phyloP scores from a whole-genome alignment of 1,140 invertebrate genomes.

The Dinothrombium tinctorium region DNA sequence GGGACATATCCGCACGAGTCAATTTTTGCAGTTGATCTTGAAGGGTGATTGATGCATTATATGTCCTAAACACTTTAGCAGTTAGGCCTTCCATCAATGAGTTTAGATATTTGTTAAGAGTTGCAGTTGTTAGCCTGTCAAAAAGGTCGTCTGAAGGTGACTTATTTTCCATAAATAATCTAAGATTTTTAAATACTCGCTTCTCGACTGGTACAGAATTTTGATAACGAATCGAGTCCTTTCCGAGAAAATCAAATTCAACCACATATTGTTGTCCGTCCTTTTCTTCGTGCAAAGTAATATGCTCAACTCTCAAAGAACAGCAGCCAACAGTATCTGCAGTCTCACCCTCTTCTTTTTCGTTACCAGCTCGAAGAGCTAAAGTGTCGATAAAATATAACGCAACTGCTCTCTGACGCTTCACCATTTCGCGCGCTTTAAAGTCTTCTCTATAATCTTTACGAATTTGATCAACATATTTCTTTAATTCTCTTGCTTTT shows the following conservation, averaged over 20 bases:
- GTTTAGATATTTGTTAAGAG: slow-evolving; percentile 91
- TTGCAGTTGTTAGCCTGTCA: slow-evolving; percentile 83
- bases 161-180: slow-evolving; percentile 95
- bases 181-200: slow-evolving; percentile 90
- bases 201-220: slow-evolving; percentile 96
- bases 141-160: slow-evolving; percentile 85
- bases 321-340: slow-evolving; percentile 99
- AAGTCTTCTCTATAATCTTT: slow-evolving; percentile 67
- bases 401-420: slow-evolving; percentile 86
- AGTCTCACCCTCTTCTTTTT: slow-evolving; percentile 93
- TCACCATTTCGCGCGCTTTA: slow-evolving; percentile 96
- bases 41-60: slow-evolving; percentile 90
- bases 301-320: slow-evolving; percentile 92
- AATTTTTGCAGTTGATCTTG: slow-evolving; percentile 83
- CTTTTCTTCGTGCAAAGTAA: slow-evolving; percentile 67
- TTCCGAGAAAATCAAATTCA: slow-evolving; percentile 94
- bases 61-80: slow-evolving; percentile 99
- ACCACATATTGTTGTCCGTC: slow-evolving; percentile 66
- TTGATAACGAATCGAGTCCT: slow-evolving; percentile 80
- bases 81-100: slow-evolving; percentile 95
- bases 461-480: slow-evolving; percentile 49
- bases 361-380: slow-evolving; percentile 95
- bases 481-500: slow-evolving; percentile 61
- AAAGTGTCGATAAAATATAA: slow-evolving; percentile 94
- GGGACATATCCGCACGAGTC: slow-evolving; percentile 38